These are phyloP conservation scores for Herminia tarsipennalis DNA, from an alignment of 2,888 invertebrate genomes.

Conservation along the genomic window DNA sequence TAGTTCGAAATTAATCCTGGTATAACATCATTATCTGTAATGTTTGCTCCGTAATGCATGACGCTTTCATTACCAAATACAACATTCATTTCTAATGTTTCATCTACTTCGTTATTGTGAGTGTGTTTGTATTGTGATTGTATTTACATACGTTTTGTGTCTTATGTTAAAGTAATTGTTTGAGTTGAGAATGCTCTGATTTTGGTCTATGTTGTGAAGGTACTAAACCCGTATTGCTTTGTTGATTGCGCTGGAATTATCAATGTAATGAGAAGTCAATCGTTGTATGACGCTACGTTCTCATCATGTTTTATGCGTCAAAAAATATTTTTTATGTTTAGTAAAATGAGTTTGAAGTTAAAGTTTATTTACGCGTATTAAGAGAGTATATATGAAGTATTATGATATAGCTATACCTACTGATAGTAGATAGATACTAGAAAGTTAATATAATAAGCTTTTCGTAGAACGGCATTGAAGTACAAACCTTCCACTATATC, in stretches of 20 bases:
- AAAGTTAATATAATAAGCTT: too few relatives aligned
- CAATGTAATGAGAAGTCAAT: constrained; percentile 1
- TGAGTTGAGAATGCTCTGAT: constrained; percentile 13
- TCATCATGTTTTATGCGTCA: too few relatives aligned
- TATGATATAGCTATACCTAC: too few relatives aligned
- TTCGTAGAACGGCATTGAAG: too few relatives aligned
- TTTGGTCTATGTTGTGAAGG: constrained; percentile 2
- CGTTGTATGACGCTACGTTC: too few relatives aligned
- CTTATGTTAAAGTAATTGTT: constrained; percentile 6
- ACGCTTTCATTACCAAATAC: constrained; percentile 35
- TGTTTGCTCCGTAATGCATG: constrained; percentile 40
- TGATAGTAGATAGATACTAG: too few relatives aligned
- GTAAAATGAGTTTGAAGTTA: too few relatives aligned
- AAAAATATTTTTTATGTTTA: too few relatives aligned
- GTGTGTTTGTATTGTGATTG: constrained; percentile 10
- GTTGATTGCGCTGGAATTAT: neutral
- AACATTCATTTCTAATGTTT: constrained; percentile 35
- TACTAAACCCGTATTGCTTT: constrained; percentile 2
- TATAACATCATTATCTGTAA: constrained; percentile 50
- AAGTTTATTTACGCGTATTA: too few relatives aligned
- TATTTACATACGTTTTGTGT: constrained; percentile 9
- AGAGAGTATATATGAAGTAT: too few relatives aligned
- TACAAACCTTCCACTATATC: too few relatives aligned
- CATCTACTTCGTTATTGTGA: constrained; percentile 11
- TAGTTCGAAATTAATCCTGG: constrained; percentile 50